Evolutionary conservation across 2,888 invertebrate species (phyloP).

Genomic region (Eristalis arbustorum): DNA sequence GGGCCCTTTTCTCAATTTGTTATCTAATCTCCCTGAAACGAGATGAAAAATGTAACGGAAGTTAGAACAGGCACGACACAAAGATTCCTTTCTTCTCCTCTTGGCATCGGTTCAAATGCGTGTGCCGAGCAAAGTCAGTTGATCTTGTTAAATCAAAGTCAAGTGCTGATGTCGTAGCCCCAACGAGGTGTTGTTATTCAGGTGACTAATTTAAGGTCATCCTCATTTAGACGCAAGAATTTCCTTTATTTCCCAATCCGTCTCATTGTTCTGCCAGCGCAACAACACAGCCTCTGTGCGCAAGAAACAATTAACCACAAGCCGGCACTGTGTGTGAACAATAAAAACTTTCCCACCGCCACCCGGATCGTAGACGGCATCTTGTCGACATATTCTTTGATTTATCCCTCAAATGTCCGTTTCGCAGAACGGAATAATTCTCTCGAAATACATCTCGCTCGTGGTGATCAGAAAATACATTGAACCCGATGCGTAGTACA

Average conservation of each 20-base stretch:
- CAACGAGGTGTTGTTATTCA: slow-evolving; percentile 27
- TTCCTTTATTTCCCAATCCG: slow-evolving; percentile 9
- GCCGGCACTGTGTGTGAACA: not conserved
- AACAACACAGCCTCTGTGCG: not conserved
- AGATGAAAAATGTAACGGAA: slow-evolving; percentile 27
- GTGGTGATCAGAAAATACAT: not conserved
- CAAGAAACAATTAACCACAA: not conserved
- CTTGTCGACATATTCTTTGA: not conserved
- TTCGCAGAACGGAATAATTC: not conserved
- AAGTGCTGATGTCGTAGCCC: slow-evolving; percentile 27
- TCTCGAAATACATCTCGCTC: not conserved
- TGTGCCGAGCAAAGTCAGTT: slow-evolving; percentile 35
- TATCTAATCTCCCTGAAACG: slow-evolving; percentile 70
- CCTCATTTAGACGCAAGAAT: slow-evolving; percentile 29
- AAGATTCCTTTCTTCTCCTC: not conserved
- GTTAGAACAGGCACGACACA: not conserved
- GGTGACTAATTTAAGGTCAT: slow-evolving; percentile 55
- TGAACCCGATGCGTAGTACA: slow-evolving; percentile 36
- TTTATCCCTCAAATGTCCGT: not conserved
- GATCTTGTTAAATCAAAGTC: slow-evolving; percentile 41
- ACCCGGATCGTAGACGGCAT: not conserved
- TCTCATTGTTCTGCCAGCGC: not conserved
- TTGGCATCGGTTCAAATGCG: slow-evolving; percentile 55
- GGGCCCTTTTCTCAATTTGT: slow-evolving; percentile 64
- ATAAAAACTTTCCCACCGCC: not conserved